Conservation (phyloP, 1,140 invertebrate genomes). For the Coenobita brevimanus region DNA sequence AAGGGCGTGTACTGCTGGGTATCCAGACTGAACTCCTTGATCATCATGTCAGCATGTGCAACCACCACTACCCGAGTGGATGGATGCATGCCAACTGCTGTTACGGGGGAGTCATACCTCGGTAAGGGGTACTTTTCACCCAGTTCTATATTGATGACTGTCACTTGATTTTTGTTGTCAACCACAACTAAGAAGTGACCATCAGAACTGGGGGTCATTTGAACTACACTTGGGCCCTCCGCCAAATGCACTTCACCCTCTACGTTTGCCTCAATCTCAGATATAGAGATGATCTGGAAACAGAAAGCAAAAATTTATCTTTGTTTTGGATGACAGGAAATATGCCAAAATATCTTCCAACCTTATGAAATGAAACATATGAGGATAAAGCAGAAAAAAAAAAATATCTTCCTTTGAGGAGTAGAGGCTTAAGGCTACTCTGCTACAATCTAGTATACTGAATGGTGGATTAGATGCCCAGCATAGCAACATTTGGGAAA, state of each 20-base stretch:
- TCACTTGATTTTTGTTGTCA: constrained; percentile 22
- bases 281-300: constrained; percentile 38
- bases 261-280: constrained; percentile 23
- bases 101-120: constrained; percentile 16
- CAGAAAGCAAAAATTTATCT: too few relatives aligned
- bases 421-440: too few relatives aligned
- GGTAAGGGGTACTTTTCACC: not conserved
- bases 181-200: constrained; percentile 26
- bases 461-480: too few relatives aligned
- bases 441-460: too few relatives aligned
- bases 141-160: constrained; percentile 10
- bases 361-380: too few relatives aligned
- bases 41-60: constrained; percentile 42
- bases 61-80: constrained; percentile 24
- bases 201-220: constrained; percentile 12
- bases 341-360: too few relatives aligned
- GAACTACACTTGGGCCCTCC: constrained; percentile 6
- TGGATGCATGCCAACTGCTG: constrained; percentile 46
- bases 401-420: too few relatives aligned
- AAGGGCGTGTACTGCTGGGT: constrained; percentile 25
- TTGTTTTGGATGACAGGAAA: too few relatives aligned
- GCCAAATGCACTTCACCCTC: constrained; percentile 12
- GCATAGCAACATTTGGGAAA: too few relatives aligned
- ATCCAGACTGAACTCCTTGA: constrained; percentile 39
- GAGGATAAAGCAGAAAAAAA: too few relatives aligned